Evolutionary conservation across 2,888 invertebrate species (phyloP), one percentile per base, ranked within the genome.

Genomic region (Trachelus stipa): DNA sequence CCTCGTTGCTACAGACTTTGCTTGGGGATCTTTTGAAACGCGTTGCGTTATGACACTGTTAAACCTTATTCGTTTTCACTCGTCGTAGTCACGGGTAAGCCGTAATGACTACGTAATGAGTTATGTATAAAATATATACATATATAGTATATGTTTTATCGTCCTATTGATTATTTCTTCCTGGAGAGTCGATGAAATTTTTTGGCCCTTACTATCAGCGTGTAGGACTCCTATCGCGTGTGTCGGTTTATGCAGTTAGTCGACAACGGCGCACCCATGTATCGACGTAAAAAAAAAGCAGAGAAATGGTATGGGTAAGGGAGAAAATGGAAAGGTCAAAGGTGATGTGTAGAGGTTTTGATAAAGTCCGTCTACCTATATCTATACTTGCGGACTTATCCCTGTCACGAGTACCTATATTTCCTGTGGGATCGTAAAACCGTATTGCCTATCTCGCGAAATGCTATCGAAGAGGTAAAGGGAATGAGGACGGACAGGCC

Each of bases 181-280:
- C 9, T 56, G 56, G 56, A 56, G 56, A 56, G 9, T 56, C 40
- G 6, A 9, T 56, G 56, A 56, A 23, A 56, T 0, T 56, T 56
- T 56, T 56, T 56, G 56, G 56, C 23, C 6, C 40, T 15, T 6
- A 1, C 40, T 40, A 40, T 56, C 56, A 23, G 23, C 23, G 2
- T 9, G 23, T 56, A 23, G 23, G 23, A 56, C 23, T 15, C 9
- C 9, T 56, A 56, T 56, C 56, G 56, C 56, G 56, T 23, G 23
- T 56, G 23, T 56, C 56, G 23, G 56, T 23, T 23, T 23, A 56
- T 56, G 56, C 15, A 56, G 56, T 12, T 23, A 75, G 77, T 77
- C 69, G 77, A 77, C 69, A 75, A 75, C 71, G 77, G 77, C 77
- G 30, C 77, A 75, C 77, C 77, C 77, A 77, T 77, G 73, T 77